Conservation (phyloP, 1,140 invertebrate genomes). For the Lordiphosa stackelbergi region DNA sequence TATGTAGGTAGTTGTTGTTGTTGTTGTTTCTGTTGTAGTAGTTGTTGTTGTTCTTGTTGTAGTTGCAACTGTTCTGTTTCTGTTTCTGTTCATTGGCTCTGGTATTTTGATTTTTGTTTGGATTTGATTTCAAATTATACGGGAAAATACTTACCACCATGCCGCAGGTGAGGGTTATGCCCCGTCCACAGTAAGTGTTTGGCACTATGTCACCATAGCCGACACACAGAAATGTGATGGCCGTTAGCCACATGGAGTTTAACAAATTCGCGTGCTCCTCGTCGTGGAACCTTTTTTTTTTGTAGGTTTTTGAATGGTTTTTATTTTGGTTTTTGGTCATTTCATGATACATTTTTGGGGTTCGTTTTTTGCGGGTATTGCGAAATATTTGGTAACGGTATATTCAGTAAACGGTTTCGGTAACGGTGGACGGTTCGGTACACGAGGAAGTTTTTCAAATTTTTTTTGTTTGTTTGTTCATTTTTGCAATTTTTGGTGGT, state of each 20-base stretch:
- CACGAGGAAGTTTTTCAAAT: slow-evolving; percentile 11
- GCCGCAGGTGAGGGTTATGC: slow-evolving; percentile 92
- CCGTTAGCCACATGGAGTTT: slow-evolving; percentile 95
- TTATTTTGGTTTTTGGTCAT: slow-evolving; percentile 1
- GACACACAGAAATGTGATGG: slow-evolving; percentile 91
- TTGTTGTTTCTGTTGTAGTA: slow-evolving; percentile 25
- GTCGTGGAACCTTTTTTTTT: slow-evolving; percentile 85
- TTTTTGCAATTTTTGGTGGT: slow-evolving; percentile 72
- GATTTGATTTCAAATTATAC: slow-evolving; percentile 11
- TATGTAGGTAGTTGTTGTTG: slow-evolving; percentile 17
- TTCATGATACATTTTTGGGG: slow-evolving; percentile 9
- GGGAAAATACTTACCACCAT: slow-evolving; percentile 89
- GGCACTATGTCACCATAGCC: slow-evolving; percentile 94
- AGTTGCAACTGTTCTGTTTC: slow-evolving; percentile 41
- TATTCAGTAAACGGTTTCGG: slow-evolving; percentile 6
- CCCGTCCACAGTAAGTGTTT: slow-evolving; percentile 95
- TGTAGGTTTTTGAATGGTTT: background rate
- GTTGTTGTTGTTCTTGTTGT: slow-evolving; percentile 19
- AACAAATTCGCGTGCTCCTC: slow-evolving; percentile 93
- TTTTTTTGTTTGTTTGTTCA: slow-evolving; percentile 44
- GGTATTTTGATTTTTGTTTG: slow-evolving; percentile 23
- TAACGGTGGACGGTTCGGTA: no score
- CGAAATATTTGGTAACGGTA: slow-evolving; percentile 5
- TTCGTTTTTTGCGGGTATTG: slow-evolving; percentile 25
- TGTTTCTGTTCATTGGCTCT: slow-evolving; percentile 31